Evolutionary conservation across 2,888 invertebrate genomes (phyloP), one percentile per base, ranked within the genome.

Genomic region (Cheilosia scutellata): DNA sequence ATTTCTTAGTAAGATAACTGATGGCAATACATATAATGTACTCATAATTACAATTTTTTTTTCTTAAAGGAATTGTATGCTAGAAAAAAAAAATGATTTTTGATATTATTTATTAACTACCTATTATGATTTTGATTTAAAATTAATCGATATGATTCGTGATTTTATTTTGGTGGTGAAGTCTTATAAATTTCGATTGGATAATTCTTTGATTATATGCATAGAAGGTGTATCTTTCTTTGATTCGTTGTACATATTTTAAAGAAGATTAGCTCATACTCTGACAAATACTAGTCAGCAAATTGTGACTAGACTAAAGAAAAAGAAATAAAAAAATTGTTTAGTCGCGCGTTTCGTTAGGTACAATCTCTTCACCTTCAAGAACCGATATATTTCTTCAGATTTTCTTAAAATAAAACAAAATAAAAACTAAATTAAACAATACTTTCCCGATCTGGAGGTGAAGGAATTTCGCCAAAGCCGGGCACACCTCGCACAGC

Each of bases 401-500:
- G 37, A 4, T 58, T 49, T 76, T 37, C 58, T 53, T 75, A 76
- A 63, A 74, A 47, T 53, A 60, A 58, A 70, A 62, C 29, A 66
- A 79, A 74, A 65, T 60, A 63, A 44, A 76, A 70, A 51, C 70
- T 82, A 76, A 77, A 77, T 77, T 88, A 92, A 84, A 92, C 92
- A 90, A 92, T 92, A 89, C 92, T 92, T 89, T 92, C 92, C 42
- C 92, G 90, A 89, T 92, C 92, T 40, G 91, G 84, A 49, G 91
- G 89, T 49, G 90, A 83, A 60, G 91, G 89, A 87, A 92, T 89
- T 58, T 92, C 92, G 66, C 89, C 89, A 88, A 92, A 92, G 13
- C 91, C 92, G 13, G 89, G 89, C 63, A 92, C 90, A 27, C 90
- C 90, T 71, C 91, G 90, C n/a, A 90, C 91, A 33, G 89, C 88